Percentiles rank a stretch among this genome's conserved stretches.
phyloP scores from a whole-genome alignment of 2,113 vertebrate species.

The Gallinago paraguaiae region DNA sequence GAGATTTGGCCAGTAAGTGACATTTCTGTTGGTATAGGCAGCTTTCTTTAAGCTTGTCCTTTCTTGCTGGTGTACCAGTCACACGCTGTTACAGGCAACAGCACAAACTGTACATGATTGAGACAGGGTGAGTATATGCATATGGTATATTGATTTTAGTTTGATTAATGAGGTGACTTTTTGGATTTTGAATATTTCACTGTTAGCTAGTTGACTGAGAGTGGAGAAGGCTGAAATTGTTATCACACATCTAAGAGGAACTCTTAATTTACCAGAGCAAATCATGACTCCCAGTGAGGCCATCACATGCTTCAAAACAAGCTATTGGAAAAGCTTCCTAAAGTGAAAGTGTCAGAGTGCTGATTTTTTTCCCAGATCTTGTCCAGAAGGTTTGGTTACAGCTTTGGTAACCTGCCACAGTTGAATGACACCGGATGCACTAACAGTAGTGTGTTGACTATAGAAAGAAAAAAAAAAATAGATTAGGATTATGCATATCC shows the following conservation, averaged over 20 bases:
- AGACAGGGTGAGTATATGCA: neutral
- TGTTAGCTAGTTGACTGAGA: neutral
- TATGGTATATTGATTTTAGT: neutral
- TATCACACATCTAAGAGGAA: neutral
- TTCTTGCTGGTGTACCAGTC: neutral
- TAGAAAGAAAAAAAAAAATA: neutral
- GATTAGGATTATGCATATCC: neutral
- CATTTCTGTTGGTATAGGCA: neutral
- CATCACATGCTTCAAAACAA: neutral
- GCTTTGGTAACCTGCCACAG: neutral
- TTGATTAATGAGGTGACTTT: neutral
- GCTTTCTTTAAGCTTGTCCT: neutral
- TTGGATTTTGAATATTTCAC: neutral
- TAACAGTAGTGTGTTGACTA: neutral
- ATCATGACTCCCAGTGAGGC: rapidly evolving
- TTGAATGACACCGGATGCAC: neutral
- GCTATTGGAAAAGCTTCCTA: neutral
- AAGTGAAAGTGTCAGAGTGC: neutral
- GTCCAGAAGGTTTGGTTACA: neutral
- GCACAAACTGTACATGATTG: neutral
- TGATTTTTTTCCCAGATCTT: neutral
- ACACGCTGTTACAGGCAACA: neutral
- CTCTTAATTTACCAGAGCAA: neutral
- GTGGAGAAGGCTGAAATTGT: neutral
- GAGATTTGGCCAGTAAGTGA: neutral